Evolutionary conservation across 53 echinoderm and acorn worm species (phyloP), one percentile per base, ranked within the genome.

Genomic region (Luidia sarsii): DNA sequence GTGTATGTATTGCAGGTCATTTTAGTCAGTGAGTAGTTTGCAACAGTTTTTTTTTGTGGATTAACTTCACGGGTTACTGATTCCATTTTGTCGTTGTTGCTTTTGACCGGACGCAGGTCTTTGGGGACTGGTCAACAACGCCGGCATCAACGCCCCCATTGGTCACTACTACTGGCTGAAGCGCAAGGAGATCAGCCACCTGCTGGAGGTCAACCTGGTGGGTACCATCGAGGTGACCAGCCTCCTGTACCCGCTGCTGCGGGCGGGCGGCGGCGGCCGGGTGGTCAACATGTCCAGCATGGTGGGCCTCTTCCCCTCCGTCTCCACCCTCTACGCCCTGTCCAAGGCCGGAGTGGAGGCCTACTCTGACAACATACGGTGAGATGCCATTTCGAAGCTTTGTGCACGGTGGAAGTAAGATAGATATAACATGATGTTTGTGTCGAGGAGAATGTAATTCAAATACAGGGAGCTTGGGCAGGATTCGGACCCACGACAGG

Each of bases 71-170:
- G n/a, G n/a, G n/a, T n/a, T n/a, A n/a, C n/a, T n/a, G n/a, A n/a
- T n/a, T n/a, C n/a, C n/a, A n/a, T n/a, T n/a, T n/a, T n/a, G n/a
- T n/a, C n/a, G n/a, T n/a, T n/a, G n/a, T n/a, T n/a, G n/a, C n/a
- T n/a, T n/a, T n/a, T n/a, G n/a, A n/a, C n/a, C n/a, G n/a, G n/a
- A n/a, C 6, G 11, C 67, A 83, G 83, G 83, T 39, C 69, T 83
- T 43, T 83, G 83, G 84, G 84, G 84, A 48, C 33, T 84, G 61
- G 72, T 84, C 37, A 84, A 84, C 49, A 84, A 84, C 11, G 84
- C 84, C 11, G 84, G 84, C 9, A 46, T 84, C 30, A 60, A 57
- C n/a, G 49, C 50, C 28, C 59, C 71, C 20, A 71, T 72, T 16
- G 84, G 71, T 10, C 39, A 31, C 35, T 84, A 71, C 36, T 71